These are phyloP conservation scores for Boulengeromyrus knoepffleri DNA, from an alignment of 2,113 vertebrate genomes.

Conservation along the genomic window DNA sequence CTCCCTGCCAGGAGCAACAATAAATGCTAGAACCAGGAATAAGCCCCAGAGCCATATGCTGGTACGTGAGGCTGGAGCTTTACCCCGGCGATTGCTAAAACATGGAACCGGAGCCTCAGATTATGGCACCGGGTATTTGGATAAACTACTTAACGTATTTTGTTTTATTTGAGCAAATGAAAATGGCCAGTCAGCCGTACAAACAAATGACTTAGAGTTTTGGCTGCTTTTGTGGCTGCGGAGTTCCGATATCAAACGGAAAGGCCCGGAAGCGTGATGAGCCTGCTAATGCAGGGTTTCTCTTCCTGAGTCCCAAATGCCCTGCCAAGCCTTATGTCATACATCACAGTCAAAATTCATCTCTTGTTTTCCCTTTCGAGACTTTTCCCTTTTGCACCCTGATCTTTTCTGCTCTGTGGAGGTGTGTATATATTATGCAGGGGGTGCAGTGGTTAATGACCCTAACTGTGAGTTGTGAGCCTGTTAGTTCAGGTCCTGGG, in stretches of 20 bases:
- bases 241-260: not conserved
- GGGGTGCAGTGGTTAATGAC: not conserved
- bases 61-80: not conserved
- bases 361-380: not conserved
- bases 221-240: not conserved
- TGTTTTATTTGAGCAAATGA: not conserved
- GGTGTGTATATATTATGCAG: not conserved
- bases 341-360: not conserved
- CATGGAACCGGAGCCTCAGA: not conserved
- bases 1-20: not conserved
- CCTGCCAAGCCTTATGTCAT: not conserved
- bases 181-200: not conserved
- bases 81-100: not conserved
- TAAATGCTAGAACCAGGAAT: not conserved
- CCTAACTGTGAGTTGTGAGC: not conserved
- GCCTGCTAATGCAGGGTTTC: not conserved
- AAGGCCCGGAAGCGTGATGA: not conserved
- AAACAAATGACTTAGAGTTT: not conserved
- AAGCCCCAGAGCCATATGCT: not conserved
- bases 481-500: not conserved
- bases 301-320: not conserved
- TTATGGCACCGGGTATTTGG: not conserved
- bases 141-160: not conserved
- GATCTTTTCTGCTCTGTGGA: not conserved
- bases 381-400: not conserved